Evolutionary conservation across 2,888 invertebrate genomes (phyloP).

Genomic region (Epirrhoe tristata): DNA sequence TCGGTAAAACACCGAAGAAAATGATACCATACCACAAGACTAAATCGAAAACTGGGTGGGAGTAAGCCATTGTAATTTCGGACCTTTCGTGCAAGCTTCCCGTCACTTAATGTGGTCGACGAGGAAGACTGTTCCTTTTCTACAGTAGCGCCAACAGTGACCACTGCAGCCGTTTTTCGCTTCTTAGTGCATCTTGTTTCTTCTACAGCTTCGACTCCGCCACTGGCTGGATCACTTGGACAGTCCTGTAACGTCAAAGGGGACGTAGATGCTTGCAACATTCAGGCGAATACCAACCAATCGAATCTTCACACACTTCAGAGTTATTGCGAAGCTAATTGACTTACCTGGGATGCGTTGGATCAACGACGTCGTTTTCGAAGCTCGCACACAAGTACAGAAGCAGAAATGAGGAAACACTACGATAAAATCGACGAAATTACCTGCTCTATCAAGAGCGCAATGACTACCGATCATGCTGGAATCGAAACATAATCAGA

Average conservation of each 20-base stretch:
- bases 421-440: slow-evolving; percentile 11
- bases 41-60: slow-evolving; percentile 11
- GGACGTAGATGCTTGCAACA: slow-evolving; percentile 10
- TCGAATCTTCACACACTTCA: background rate
- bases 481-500: slow-evolving; percentile 7
- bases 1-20: slow-evolving; percentile 1
- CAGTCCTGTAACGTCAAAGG: slow-evolving; percentile 23
- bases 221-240: background rate
- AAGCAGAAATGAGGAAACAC: slow-evolving; percentile 8
- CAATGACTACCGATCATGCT: slow-evolving; percentile 19
- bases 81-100: slow-evolving; percentile 17
- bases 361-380: background rate
- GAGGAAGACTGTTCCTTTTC: slow-evolving; percentile 4
- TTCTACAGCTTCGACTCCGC: background rate
- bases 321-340: slow-evolving; percentile 1
- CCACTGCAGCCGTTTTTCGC: slow-evolving; percentile 6
- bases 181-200: slow-evolving; percentile 26
- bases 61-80: slow-evolving; percentile 8
- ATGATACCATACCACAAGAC: slow-evolving; percentile 6
- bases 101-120: slow-evolving; percentile 2
- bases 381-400: background rate
- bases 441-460: slow-evolving; percentile 11
- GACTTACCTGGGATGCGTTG: slow-evolving; percentile 12
- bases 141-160: slow-evolving; percentile 1
- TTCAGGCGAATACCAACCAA: background rate